A percentile compares a stretch with the other conserved stretches of the same genome.
These are phyloP conservation scores for Ambastaia sidthimunki DNA, from an alignment of 2,797 vertebrate genomes.

Conservation along the genomic window DNA sequence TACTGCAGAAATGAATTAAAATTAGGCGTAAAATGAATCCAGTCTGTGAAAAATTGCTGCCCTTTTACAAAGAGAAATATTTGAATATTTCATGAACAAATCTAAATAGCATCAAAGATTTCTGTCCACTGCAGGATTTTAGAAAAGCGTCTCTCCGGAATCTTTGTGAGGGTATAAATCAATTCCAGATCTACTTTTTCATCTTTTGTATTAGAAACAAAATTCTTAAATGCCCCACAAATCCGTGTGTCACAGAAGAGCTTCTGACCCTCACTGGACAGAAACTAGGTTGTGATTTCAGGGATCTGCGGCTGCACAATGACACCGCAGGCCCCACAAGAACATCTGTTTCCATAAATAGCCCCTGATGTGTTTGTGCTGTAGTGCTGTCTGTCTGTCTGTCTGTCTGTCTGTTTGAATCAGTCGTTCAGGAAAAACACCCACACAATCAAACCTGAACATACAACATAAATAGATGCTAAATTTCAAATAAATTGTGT, in stretches of 20 bases:
- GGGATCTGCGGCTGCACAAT: slow-evolving; percentile 28
- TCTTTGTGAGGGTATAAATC: background rate
- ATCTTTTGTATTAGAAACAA: background rate
- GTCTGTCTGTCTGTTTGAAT: slow-evolving; percentile 51
- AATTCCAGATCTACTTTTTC: background rate
- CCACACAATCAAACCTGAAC: slow-evolving; percentile 39
- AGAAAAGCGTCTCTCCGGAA: background rate
- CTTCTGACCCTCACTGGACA: background rate
- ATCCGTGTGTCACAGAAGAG: background rate
- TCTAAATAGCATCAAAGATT: slow-evolving; percentile 3
- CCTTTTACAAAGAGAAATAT: background rate
- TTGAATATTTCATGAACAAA: background rate
- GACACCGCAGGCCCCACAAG: slow-evolving; percentile 15
- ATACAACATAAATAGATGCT: no score
- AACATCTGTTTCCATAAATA: slow-evolving; percentile 55
- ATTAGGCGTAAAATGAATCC: background rate
- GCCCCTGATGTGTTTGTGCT: slow-evolving; percentile 50
- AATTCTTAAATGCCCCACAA: background rate
- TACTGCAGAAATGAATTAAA: slow-evolving; percentile 2
- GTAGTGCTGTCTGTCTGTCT: slow-evolving; percentile 56
- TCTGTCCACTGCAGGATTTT: background rate
- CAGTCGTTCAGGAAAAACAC: slow-evolving; percentile 50
- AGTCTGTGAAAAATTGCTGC: background rate
- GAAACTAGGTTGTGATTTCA: slow-evolving; percentile 21
- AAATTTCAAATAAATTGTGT: background rate